Evolutionary conservation across 2,888 invertebrate genomes (phyloP), one percentile per base, ranked within the genome.

Genomic region (Philhelius pedissequus): DNA sequence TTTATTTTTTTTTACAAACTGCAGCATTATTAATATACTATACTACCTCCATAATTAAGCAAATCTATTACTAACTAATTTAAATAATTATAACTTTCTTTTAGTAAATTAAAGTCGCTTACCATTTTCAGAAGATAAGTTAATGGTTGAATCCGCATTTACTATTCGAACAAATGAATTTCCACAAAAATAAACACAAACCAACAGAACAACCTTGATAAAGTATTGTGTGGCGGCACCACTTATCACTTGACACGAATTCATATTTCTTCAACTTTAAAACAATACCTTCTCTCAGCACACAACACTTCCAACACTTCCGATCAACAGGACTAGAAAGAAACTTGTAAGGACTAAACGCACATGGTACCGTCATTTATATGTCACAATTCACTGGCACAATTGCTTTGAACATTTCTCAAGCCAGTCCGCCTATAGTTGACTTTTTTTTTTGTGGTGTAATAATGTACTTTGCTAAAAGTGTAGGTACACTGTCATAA

Each of bases 201-300:
- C n/a, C 5, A 71, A 68, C 27, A 80, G 18, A 11, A 80, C 48
- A 60, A 71, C 62, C 66, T 76, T 80, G 52, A 80, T 45, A 3
- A 71, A 76, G n/a, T 71, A 84, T 64, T 84, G 68, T 50, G 84
- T 70, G 68, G 80, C 70, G 68, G 80, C 70, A 80, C 68, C 48
- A 76, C 84, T 76, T 60, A 80, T 75, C 66, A 80, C 62, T 62
- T 60, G 79, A 80, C 84, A 76, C 76, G 80, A 62, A 62, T 84
- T 58, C 84, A 84, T 84, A 68, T 60, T 52, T 30, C 4, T 54
- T 32, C 7, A 20, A 18, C 1, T 27, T 32, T 5, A 20, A 18
- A 30, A 11, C 9, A 32, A 43, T 69, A 27, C 52, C 25, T n/a
- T n/a, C n/a, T n/a, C n/a, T n/a, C n/a, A n/a, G n/a, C n/a, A n/a